Conservation (phyloP, 2,797 vertebrate genomes). For the Danio tinwini region DNA sequence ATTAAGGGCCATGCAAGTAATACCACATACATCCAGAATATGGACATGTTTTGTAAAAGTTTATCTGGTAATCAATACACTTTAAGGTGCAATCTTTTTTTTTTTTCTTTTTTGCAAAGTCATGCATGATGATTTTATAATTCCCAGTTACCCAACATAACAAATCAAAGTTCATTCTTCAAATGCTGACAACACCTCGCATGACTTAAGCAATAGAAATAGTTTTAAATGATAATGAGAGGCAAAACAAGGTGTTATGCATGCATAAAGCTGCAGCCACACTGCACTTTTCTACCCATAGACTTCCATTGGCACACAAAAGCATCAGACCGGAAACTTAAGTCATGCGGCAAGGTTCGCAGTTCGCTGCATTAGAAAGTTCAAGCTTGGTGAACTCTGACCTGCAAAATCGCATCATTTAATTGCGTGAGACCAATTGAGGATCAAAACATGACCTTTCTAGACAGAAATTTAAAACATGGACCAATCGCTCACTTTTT, state of each 20-base stretch:
- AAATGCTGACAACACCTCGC: slow-evolving; percentile 7
- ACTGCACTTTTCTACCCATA: no score
- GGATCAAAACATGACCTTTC: no score
- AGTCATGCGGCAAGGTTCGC: no score
- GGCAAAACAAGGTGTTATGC: slow-evolving; percentile 1
- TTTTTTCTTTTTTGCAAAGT: slow-evolving; percentile 1
- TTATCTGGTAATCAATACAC: background rate
- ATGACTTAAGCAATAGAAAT: background rate
- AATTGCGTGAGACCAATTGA: no score
- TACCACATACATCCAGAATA: background rate
- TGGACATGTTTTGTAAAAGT: background rate
- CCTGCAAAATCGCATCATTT: no score
- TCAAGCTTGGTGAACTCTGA: no score
- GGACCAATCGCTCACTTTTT: no score
- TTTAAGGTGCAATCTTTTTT: background rate
- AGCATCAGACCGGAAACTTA: no score
- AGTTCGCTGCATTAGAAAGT: no score
- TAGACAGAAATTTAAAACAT: no score
- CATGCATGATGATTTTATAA: slow-evolving; percentile 22
- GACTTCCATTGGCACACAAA: no score
- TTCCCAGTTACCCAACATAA: slow-evolving; percentile 8
- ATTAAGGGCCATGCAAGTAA: background rate
- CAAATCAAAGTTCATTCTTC: slow-evolving; percentile 41
- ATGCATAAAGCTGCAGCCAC: no score
- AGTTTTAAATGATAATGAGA: slow-evolving; percentile 2